Percentiles rank a stretch among this genome's conserved stretches.
Conservation (phyloP, 2,113 vertebrate species). For the Anseranas semipalmata region DNA sequence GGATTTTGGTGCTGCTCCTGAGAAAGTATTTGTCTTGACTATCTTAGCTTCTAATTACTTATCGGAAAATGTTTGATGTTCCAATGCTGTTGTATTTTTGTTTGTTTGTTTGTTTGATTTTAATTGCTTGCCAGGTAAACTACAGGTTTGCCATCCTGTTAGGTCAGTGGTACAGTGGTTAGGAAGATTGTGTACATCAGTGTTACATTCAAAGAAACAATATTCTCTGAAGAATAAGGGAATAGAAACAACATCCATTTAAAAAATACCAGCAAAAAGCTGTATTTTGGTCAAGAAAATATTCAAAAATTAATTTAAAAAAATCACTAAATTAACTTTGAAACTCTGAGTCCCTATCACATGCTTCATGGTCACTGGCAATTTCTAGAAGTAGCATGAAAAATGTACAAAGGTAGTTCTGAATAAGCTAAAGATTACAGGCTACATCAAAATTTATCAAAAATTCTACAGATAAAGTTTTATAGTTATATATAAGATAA, state of each 20-base stretch:
- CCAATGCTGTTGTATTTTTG: accelerated
- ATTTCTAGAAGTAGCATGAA: neutral
- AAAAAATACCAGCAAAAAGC: neutral
- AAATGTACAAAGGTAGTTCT: neutral
- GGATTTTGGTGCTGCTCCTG: neutral
- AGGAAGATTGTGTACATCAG: neutral
- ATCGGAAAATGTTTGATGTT: neutral
- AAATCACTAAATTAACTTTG: neutral
- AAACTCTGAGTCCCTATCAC: neutral
- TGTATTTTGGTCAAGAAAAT: neutral
- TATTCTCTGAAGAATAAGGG: neutral
- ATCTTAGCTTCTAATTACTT: neutral
- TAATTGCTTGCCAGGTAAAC: neutral
- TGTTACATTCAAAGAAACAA: neutral
- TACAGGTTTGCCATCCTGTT: neutral
- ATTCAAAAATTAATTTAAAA: neutral
- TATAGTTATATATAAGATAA: neutral
- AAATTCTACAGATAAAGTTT: neutral
- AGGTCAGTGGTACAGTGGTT: neutral
- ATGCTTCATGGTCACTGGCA: neutral
- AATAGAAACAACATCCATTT: neutral
- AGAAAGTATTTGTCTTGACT: neutral
- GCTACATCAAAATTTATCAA: neutral
- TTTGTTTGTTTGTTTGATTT: neutral
- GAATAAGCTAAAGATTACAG: neutral